Percentiles rank a stretch among this genome's conserved stretches.
These are phyloP conservation scores for Rhodinocichla rosea DNA, from an alignment of 2,113 vertebrate species.

Conservation along the genomic window DNA sequence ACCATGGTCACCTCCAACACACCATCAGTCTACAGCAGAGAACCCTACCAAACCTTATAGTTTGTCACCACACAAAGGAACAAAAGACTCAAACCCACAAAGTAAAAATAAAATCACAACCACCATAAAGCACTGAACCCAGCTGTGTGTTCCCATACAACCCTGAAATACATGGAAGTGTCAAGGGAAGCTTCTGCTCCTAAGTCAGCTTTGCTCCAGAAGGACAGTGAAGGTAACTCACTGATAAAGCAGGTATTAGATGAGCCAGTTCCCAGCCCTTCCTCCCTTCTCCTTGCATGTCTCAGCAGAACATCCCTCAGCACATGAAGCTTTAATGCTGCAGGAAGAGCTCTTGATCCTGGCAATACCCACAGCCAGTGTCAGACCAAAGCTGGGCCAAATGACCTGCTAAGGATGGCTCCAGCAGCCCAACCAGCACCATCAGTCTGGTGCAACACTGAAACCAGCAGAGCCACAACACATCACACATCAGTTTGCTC, in stretches of 20 bases:
- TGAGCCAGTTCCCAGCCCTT: neutral
- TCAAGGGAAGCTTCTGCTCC: neutral
- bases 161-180: rapidly evolving
- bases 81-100: neutral
- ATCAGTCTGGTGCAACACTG: rapidly evolving
- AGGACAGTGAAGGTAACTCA: slow-evolving; percentile 47
- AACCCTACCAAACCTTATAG: neutral
- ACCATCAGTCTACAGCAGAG: rapidly evolving
- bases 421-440: neutral
- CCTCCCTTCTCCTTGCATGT: neutral
- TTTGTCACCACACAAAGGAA: neutral
- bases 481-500: rapidly evolving
- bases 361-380: neutral
- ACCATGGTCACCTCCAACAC: neutral
- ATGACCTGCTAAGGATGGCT: neutral
- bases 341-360: neutral
- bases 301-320: neutral
- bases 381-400: neutral
- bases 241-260: slow-evolving; percentile 14
- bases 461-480: neutral
- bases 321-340: rapidly evolving
- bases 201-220: slow-evolving; percentile 25
- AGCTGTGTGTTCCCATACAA: rapidly evolving
- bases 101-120: neutral
- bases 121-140: neutral